Evolutionary conservation across 2,888 invertebrate genomes (phyloP), one percentile per base, ranked within the genome.

Genomic region (Molanna angustata): DNA sequence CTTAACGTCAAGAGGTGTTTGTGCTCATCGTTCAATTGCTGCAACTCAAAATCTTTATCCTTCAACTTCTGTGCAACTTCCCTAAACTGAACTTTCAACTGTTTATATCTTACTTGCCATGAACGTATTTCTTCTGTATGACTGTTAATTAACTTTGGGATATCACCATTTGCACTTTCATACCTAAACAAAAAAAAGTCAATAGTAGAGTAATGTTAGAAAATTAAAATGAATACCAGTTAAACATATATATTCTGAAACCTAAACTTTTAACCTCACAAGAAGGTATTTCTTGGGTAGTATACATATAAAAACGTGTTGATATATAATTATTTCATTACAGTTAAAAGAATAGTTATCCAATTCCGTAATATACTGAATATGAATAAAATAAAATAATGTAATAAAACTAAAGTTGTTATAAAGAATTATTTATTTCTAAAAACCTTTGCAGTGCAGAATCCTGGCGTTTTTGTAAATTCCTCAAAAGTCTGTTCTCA

Each of bases 401-500:
- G n/a, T n/a, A n/a, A n/a, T n/a, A n/a, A n/a, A n/a, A n/a, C n/a
- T n/a, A n/a, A n/a, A n/a, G n/a, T n/a, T n/a, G n/a, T n/a, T n/a
- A n/a, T n/a, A n/a, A n/a, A n/a, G n/a, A n/a, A n/a, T n/a, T n/a
- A n/a, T n/a, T n/a, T n/a, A n/a, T n/a, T n/a, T n/a, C n/a, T n/a
- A n/a, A n/a, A 6, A 4, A 83, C 76, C 85, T 86, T 61, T 83
- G 82, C 45, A 91, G 68, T 0, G 90, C 90, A 53, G 83, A 81
- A 63, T 90, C 89, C 63, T 90, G 90, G 44, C 90, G 80, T 65
- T 88, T 89, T 68, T 89, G 89, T 32, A 90, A 69, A 2, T 85
- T 87, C 61, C 85, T 84, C 21, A 91, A 67, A 32, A 87, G 77
- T 61, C 84, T 81, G 66, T 91, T 91, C 67, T 91, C 91, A 64